These are phyloP conservation scores for Apodemia hepburni DNA, from an alignment of 2,888 invertebrate species.

Conservation along the genomic window DNA sequence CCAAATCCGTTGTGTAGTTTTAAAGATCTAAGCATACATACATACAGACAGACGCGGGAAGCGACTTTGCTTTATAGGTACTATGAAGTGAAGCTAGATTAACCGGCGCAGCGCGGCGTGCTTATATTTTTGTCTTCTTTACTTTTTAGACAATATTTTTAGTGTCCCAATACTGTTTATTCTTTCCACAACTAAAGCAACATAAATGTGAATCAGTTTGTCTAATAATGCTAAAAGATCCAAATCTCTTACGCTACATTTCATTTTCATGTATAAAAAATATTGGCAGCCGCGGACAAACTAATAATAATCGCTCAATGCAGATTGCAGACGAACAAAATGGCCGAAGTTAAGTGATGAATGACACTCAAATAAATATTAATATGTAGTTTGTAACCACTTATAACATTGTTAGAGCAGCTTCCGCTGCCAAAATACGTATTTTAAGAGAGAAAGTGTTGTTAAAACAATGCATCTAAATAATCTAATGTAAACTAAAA, in stretches of 20 bases:
- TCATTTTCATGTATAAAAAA: neutral
- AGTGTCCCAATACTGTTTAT: no score
- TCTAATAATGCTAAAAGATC: neutral
- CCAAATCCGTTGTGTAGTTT: no score
- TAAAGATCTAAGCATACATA: no score
- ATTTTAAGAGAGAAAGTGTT: conserved; percentile 1
- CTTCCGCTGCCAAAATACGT: neutral
- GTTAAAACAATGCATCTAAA: neutral
- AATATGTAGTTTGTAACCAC: neutral
- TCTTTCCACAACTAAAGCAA: neutral
- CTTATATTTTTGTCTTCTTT: no score
- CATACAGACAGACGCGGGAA: no score
- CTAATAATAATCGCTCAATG: conserved; percentile 5
- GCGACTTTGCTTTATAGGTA: no score
- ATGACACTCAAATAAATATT: neutral
- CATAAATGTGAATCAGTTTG: neutral
- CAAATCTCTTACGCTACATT: neutral
- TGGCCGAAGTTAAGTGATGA: neutral
- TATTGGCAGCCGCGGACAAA: neutral
- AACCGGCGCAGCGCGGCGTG: no score
- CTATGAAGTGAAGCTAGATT: no score
- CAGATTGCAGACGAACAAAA: conserved; percentile 5
- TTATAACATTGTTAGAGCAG: neutral
- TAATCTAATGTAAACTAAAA: no score
- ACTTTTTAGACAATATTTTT: neutral